A percentile compares a stretch with the other conserved stretches of the same genome.
phyloP scores from a whole-genome alignment of 2,797 vertebrate species.

The Myotis myotis region DNA sequence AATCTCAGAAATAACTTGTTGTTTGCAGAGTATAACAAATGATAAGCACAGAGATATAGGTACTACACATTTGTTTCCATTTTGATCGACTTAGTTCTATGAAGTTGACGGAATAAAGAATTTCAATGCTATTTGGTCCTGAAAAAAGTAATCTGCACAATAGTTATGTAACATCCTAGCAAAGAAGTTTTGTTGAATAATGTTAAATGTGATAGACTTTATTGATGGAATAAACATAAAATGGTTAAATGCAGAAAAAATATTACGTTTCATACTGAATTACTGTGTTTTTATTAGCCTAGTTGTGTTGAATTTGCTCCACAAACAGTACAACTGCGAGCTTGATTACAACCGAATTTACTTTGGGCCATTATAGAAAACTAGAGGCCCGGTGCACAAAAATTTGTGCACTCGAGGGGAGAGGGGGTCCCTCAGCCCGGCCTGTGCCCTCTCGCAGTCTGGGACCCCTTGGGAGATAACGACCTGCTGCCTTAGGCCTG shows the following conservation, averaged over 20 bases:
- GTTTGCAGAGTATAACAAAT: constrained; percentile 19
- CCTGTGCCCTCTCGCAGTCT: too few relatives aligned
- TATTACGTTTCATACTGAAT: not conserved
- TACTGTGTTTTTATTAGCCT: not conserved
- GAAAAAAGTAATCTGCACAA: not conserved
- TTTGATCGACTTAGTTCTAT: not conserved
- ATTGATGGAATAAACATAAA: not conserved
- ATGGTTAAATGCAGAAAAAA: constrained; percentile 39
- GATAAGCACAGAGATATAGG: not conserved
- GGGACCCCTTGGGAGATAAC: too few relatives aligned
- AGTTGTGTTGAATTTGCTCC: not conserved
- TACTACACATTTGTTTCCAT: constrained; percentile 12
- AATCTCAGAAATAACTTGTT: constrained; percentile 42
- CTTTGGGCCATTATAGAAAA: not conserved
- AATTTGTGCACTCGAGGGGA: too few relatives aligned
- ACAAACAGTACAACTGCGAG: not conserved
- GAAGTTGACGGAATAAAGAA: not conserved
- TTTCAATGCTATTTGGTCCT: not conserved
- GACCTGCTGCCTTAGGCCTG: too few relatives aligned
- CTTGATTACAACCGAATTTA: not conserved
- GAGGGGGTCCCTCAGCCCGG: too few relatives aligned
- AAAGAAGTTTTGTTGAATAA: constrained; percentile 2
- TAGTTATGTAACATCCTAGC: not conserved
- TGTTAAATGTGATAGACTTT: not conserved
- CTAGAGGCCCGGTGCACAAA: too few relatives aligned